Evolutionary conservation across 2,888 invertebrate genomes (phyloP).

Genomic region (Andrena haemorrhoa): DNA sequence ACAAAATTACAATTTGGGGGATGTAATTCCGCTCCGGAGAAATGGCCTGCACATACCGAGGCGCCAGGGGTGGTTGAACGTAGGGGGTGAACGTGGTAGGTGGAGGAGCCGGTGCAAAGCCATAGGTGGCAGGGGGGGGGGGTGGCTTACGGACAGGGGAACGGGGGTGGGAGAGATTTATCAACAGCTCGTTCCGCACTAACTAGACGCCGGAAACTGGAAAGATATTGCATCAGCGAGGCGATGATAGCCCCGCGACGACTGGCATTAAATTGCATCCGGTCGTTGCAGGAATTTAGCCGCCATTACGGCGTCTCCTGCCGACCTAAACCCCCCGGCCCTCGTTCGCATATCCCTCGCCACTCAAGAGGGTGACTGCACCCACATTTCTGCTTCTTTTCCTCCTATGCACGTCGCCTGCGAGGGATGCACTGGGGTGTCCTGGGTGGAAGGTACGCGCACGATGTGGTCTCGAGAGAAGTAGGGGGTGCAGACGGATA

Average conservation of each 20-base stretch:
- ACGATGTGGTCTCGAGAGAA: neutral
- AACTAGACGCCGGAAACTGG: conserved; percentile 83
- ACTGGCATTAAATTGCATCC: conserved; percentile 84
- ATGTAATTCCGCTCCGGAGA: conserved; percentile 83
- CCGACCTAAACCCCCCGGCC: neutral
- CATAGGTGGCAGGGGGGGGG: conserved; percentile 53
- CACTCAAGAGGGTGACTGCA: conserved; percentile 4
- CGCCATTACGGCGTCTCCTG: conserved; percentile 71
- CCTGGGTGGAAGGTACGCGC: neutral
- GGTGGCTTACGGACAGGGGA: conserved; percentile 33
- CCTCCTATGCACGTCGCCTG: neutral
- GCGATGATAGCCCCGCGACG: conserved; percentile 82
- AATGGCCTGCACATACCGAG: conserved; percentile 83
- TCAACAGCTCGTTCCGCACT: conserved; percentile 84
- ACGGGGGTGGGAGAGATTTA: conserved; percentile 78
- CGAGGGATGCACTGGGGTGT: neutral
- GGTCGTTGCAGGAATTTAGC: conserved; percentile 82
- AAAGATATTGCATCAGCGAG: conserved; percentile 83
- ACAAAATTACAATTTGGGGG: conserved; percentile 84
- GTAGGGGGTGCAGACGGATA: neutral
- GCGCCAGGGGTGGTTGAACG: conserved; percentile 44
- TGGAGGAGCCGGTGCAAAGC: conserved; percentile 55
- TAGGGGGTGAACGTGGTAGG: conserved; percentile 49
- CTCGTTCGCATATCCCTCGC: neutral
- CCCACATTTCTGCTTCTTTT: neutral